phyloP scores from a whole-genome alignment of 2,797 vertebrate genomes.

The Fistularia tabacaria region DNA sequence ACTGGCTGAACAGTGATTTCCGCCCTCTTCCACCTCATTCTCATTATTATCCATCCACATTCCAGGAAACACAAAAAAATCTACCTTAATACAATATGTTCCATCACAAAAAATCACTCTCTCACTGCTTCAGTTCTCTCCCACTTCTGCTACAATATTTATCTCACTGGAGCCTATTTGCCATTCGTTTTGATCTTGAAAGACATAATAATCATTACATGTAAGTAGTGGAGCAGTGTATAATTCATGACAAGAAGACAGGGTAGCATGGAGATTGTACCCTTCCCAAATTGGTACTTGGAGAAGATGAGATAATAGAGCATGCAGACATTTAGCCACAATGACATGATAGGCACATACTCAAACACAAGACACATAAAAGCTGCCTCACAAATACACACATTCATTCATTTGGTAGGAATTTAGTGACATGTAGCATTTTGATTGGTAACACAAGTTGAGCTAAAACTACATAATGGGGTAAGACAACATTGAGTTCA shows the following conservation, averaged over 20 bases:
- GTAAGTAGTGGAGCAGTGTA: constrained; percentile 50
- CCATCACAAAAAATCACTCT: constrained; percentile 15
- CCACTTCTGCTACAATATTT: constrained; percentile 44
- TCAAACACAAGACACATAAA: constrained; percentile 7
- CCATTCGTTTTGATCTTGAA: constrained; percentile 61
- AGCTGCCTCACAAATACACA: neutral
- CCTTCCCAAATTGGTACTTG: constrained; percentile 37
- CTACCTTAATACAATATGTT: constrained; percentile 34
- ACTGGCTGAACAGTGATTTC: constrained; percentile 12
- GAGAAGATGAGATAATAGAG: constrained; percentile 50
- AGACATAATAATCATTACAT: constrained; percentile 62
- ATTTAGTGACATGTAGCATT: constrained; percentile 41
- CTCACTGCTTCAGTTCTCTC: no score
- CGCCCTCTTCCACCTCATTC: no score
- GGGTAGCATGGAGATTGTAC: constrained; percentile 34
- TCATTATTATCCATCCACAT: no score
- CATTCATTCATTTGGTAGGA: constrained; percentile 17
- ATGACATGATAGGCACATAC: neutral
- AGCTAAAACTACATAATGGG: constrained; percentile 9
- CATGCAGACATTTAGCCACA: constrained; percentile 19
- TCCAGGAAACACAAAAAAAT: constrained; percentile 17
- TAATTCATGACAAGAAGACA: constrained; percentile 50
- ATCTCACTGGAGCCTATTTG: constrained; percentile 38
- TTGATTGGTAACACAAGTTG: constrained; percentile 27
- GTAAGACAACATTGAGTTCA: constrained; percentile 31